Evolutionary conservation across 2,888 invertebrate species (phyloP).

Genomic region (Chaitophorus viminalis): DNA sequence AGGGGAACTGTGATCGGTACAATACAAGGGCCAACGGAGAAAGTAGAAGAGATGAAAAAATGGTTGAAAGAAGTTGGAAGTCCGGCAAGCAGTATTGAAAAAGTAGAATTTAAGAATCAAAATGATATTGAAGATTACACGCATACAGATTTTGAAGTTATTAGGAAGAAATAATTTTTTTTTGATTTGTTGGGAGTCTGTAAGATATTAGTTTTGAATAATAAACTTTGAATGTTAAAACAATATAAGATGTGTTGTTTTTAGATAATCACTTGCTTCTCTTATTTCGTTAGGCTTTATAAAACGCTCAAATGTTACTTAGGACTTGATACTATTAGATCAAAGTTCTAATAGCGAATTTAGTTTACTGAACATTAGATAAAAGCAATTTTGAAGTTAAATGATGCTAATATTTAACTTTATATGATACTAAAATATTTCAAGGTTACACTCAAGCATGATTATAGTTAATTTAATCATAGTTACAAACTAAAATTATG

Average conservation of each 20-base stretch:
- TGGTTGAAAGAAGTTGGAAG: slow-evolving; percentile 67
- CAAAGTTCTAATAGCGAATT: too few species aligned
- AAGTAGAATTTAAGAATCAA: slow-evolving; percentile 66
- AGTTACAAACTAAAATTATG: too few species aligned
- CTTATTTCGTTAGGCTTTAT: not conserved
- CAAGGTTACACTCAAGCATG: too few species aligned
- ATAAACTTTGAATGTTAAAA: not conserved
- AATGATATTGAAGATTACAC: slow-evolving; percentile 67
- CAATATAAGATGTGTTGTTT: not conserved
- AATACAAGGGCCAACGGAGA: slow-evolving; percentile 68
- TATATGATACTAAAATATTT: too few species aligned
- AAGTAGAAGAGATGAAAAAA: slow-evolving; percentile 66
- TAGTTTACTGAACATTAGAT: too few species aligned
- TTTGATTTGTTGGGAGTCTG: not conserved
- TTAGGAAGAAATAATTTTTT: slow-evolving; percentile 67
- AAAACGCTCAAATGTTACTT: too few species aligned
- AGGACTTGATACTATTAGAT: too few species aligned
- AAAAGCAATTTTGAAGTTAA: too few species aligned
- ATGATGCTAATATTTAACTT: too few species aligned
- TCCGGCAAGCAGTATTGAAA: slow-evolving; percentile 67
- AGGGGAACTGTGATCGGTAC: slow-evolving; percentile 76
- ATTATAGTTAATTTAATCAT: too few species aligned
- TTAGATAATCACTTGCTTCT: not conserved
- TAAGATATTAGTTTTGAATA: not conserved
- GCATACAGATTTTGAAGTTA: slow-evolving; percentile 61